A percentile compares a stretch with the other conserved stretches of the same genome.
These are phyloP conservation scores for Lithophane socia DNA, from an alignment of 2,888 invertebrate species.

Conservation along the genomic window DNA sequence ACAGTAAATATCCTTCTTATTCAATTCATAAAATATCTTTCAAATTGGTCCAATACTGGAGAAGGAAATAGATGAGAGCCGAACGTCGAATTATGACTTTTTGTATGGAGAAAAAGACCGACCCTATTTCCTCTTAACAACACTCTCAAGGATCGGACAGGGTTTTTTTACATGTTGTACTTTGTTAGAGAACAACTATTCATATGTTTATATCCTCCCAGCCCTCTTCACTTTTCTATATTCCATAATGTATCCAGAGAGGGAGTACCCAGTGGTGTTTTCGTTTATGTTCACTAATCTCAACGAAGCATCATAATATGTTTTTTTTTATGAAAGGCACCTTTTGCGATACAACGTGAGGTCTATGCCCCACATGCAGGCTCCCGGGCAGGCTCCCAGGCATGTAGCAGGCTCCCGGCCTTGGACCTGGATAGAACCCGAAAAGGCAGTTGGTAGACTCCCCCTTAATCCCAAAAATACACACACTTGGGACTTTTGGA, in stretches of 20 bases:
- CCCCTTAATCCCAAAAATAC: background rate
- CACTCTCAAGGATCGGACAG: too few relatives aligned
- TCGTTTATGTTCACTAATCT: background rate
- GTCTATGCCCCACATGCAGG: background rate
- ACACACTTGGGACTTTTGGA: background rate
- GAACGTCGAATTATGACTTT: too few relatives aligned
- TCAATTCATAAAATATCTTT: too few relatives aligned
- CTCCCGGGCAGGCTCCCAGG: too few relatives aligned
- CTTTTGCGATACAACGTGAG: background rate
- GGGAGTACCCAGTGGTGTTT: background rate
- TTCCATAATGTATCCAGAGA: background rate
- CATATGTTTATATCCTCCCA: background rate
- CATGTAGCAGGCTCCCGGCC: too few relatives aligned
- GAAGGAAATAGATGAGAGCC: too few relatives aligned
- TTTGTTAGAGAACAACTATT: background rate
- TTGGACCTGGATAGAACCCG: background rate
- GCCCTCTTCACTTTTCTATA: background rate
- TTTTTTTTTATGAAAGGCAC: background rate
- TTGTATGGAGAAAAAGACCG: too few relatives aligned
- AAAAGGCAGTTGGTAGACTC: background rate
- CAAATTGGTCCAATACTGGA: too few relatives aligned
- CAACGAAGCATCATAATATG: too few relatives aligned
- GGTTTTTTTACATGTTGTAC: too few relatives aligned
- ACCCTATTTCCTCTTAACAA: too few relatives aligned
- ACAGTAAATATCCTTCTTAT: too few relatives aligned